Base-by-base conservation (phyloP, 2,113 vertebrate genomes). In the Crotophaga sulcirostris region DNA sequence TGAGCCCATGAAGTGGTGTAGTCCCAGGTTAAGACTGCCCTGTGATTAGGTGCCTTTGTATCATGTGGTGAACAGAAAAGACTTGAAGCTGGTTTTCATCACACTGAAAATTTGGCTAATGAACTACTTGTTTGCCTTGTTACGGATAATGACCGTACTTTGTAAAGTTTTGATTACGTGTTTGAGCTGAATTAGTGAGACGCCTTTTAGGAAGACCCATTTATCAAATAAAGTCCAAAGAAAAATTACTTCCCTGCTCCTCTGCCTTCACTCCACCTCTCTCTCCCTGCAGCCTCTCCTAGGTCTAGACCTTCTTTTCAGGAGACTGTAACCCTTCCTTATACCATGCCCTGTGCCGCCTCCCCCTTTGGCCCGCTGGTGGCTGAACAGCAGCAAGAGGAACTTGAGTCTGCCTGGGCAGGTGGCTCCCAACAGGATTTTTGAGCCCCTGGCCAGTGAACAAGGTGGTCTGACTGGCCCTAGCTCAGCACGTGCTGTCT, bases 231-330 rank as follows among this genome's bases (percentile, higher is more conserved):
- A 56, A 29, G 62, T 45, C 45, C 28, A 56, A n/a, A 58, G 55
- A 59, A 63, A 59, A 64, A 23, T n/a, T 19, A 13, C n/a, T 86
- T 42, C 21, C 16, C 5, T 91, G 2, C 12, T 90, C 36, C 24
- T 54, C 16, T 45, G 29, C 29, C 13, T 54, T 70, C 18, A 16
- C 16, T 74, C 45, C n/a, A n/a, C 19, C 28, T 60, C 8, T 31
- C 12, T 86, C 17, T 55, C 67, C 23, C 36, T 76, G 49, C 77
- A 60, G 29, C 24, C 8, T 83, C 52, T 58, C 15, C 63, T 67
- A 1, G 0, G 13, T 45, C 21, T 56, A 2, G 3, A 0, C 20
- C 2, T 2, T 47, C 9, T 79, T 49, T 62, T 73, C 38, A 44
- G 60, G 55, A 55, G 45, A 3, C 40, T 64, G 72, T 42, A 47